Percentiles rank a stretch among this genome's conserved stretches.
phyloP scores from a whole-genome alignment of 2,888 invertebrate species.

The Melanchra persicariae region DNA sequence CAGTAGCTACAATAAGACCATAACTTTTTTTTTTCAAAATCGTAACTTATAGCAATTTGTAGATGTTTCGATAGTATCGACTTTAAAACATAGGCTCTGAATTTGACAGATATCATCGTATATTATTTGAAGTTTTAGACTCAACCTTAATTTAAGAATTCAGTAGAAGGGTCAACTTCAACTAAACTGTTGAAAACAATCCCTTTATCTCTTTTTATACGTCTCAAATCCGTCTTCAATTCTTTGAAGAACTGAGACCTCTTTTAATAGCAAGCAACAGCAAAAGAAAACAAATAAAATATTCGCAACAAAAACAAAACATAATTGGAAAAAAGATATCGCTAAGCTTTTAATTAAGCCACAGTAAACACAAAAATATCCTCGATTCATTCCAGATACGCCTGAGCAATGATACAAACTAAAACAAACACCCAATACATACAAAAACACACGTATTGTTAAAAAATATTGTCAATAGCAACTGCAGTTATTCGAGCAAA shows the following conservation, averaged over 20 bases:
- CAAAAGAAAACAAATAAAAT: neutral
- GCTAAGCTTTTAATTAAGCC: neutral
- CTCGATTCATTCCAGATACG: neutral
- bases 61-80: neutral
- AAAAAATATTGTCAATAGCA: constrained; percentile 21
- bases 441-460: neutral
- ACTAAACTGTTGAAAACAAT: neutral
- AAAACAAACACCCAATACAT: neutral
- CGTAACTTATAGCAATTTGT: neutral
- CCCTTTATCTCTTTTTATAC: neutral
- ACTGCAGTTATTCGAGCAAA: neutral
- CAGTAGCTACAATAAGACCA: too few species aligned
- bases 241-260: neutral
- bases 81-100: too few species aligned
- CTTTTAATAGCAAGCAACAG: neutral
- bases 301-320: neutral
- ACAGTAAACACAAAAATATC: neutral
- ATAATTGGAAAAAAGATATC: neutral
- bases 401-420: neutral
- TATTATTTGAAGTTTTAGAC: too few species aligned
- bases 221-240: neutral
- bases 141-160: too few species aligned
- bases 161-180: too few species aligned
- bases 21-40: neutral
- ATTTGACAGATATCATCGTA: too few species aligned